A percentile compares a stretch with the other conserved stretches of the same genome.
Conservation (phyloP, 2,113 vertebrate species). For the Pomatorhinus ruficollis region DNA sequence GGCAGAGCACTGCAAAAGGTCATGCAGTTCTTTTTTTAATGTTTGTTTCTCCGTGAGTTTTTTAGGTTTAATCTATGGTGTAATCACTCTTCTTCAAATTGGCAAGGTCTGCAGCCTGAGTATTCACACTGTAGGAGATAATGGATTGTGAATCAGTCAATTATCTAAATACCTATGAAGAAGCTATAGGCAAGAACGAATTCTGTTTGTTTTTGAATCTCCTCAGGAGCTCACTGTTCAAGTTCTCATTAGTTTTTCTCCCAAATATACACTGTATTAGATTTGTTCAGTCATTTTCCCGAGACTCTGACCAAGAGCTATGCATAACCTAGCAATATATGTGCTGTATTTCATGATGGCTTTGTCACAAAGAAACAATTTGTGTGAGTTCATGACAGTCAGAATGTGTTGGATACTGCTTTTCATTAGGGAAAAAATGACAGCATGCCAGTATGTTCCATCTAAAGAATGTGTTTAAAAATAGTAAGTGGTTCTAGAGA, state of each 20-base stretch:
- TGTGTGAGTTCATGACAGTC: background rate
- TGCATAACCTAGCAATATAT: background rate
- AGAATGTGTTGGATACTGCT: background rate
- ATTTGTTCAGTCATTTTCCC: background rate
- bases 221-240: background rate
- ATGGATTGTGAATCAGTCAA: background rate
- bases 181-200: background rate
- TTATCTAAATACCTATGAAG: background rate
- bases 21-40: background rate
- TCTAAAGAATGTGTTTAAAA: slow-evolving; percentile 45
- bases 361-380: background rate
- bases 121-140: background rate
- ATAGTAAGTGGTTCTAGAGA: slow-evolving; percentile 48
- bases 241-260: background rate
- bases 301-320: background rate
- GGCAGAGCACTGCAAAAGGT: background rate
- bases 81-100: background rate
- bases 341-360: background rate
- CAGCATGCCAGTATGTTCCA: background rate
- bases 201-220: background rate
- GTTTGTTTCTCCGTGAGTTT: background rate
- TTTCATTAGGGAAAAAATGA: slow-evolving; percentile 6
- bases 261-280: background rate
- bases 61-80: background rate
- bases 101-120: background rate